Evolutionary conservation across 2,888 invertebrate species (phyloP).

Genomic region (Melanostoma scalare): DNA sequence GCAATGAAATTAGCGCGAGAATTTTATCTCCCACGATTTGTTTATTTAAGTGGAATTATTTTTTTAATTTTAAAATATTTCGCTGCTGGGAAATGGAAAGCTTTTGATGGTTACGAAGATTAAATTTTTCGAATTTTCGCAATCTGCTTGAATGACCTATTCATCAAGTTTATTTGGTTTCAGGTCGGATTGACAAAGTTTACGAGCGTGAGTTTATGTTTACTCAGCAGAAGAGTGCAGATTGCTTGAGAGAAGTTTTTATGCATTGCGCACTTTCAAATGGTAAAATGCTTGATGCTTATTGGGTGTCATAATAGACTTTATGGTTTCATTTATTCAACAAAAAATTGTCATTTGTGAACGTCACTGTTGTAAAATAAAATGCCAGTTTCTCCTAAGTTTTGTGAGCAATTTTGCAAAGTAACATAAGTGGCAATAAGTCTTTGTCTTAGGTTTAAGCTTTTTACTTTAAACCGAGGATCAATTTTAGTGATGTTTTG

Average conservation of each 20-base stretch:
- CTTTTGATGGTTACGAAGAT: constrained; percentile 6
- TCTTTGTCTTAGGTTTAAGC: too few relatives aligned
- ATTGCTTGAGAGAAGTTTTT: constrained; percentile 28
- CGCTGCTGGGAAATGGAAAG: background rate
- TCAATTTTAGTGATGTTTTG: too few relatives aligned
- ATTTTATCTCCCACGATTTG: background rate
- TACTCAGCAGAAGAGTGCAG: constrained; percentile 6
- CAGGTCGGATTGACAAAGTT: constrained; percentile 4
- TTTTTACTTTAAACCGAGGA: too few relatives aligned
- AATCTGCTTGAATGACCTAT: constrained; percentile 36
- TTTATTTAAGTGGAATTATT: background rate
- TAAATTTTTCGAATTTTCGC: constrained; percentile 19
- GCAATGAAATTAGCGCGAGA: background rate
- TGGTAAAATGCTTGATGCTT: constrained; percentile 11
- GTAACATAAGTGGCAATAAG: too few relatives aligned
- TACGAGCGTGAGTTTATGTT: constrained; percentile 16
- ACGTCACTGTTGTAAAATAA: too few relatives aligned
- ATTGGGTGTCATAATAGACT: constrained; percentile 13
- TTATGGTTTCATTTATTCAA: constrained; percentile 5
- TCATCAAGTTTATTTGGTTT: constrained; percentile 36
- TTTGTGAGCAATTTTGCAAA: too few relatives aligned
- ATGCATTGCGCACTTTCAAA: background rate
- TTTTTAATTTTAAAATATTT: background rate
- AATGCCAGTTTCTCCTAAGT: too few relatives aligned
- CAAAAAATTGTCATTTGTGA: too few relatives aligned